These are phyloP conservation scores for Scomber scombrus DNA, from an alignment of 2,113 vertebrate genomes.

Conservation along the genomic window DNA sequence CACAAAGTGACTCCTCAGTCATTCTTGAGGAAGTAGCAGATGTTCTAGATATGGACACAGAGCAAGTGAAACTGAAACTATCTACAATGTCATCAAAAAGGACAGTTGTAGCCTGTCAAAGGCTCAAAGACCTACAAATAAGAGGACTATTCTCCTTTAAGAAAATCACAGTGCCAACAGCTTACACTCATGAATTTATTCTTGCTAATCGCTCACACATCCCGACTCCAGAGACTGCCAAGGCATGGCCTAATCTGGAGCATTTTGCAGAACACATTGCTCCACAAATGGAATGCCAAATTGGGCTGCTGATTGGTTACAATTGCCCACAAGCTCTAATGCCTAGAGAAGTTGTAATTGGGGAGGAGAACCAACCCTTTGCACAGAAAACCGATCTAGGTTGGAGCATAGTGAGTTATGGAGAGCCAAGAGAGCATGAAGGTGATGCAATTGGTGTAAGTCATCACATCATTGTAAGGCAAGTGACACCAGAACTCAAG, in stretches of 20 bases:
- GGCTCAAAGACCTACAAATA: conserved; percentile 30
- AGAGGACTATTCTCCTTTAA: conserved; percentile 40
- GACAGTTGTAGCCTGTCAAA: conserved; percentile 30
- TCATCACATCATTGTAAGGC: background rate
- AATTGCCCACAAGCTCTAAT: conserved; percentile 2
- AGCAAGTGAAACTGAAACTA: conserved; percentile 30
- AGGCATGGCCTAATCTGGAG: conserved; percentile 9
- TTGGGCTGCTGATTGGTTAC: background rate
- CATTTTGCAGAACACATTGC: background rate
- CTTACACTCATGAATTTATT: background rate
- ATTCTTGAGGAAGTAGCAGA: conserved; percentile 50
- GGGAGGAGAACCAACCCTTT: background rate
- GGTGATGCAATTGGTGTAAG: background rate
- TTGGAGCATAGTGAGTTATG: background rate
- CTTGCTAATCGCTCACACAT: conserved; percentile 28
- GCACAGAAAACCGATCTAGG: background rate
- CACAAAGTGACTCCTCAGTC: conserved; percentile 53
- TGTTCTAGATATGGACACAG: conserved; percentile 8
- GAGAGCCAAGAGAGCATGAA: background rate
- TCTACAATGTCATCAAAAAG: conserved; percentile 46
- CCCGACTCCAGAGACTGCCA: conserved; percentile 32
- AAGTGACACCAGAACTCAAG: background rate
- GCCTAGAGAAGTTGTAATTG: background rate
- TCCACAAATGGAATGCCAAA: background rate
- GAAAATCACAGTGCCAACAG: conserved; percentile 1